Evolutionary conservation across 2,888 invertebrate species (phyloP).

Genomic region (Cancer borealis): DNA sequence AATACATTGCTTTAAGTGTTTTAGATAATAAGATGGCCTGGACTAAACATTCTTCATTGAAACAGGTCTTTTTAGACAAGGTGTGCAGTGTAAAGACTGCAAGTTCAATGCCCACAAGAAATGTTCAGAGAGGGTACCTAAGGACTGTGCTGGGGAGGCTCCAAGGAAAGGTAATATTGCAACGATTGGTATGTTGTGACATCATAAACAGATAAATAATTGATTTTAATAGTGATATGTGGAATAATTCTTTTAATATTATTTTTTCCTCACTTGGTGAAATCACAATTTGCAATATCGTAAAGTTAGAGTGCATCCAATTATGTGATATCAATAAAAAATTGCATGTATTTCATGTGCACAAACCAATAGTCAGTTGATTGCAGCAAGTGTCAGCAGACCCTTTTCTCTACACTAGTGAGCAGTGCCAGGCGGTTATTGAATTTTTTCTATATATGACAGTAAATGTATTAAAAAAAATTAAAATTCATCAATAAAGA

Average conservation of each 20-base stretch:
- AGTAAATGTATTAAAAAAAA: too few relatives aligned
- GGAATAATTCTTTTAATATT: neutral
- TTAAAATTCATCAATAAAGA: too few relatives aligned
- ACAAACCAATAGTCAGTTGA: too few relatives aligned
- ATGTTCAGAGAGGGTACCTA: slow-evolving; percentile 92
- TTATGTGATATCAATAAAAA: neutral
- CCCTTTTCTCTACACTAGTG: too few relatives aligned
- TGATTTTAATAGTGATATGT: neutral
- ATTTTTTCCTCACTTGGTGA: too few relatives aligned
- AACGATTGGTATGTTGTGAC: neutral
- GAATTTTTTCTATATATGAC: too few relatives aligned
- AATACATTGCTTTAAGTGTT: neutral
- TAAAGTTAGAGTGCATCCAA: neutral
- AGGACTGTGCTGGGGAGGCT: slow-evolving; percentile 92
- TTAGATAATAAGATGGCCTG: neutral
- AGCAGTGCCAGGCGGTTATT: too few relatives aligned
- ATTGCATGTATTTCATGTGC: neutral
- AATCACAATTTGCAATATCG: too few relatives aligned
- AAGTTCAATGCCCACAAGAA: slow-evolving; percentile 98
- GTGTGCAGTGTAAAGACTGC: slow-evolving; percentile 97
- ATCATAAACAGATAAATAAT: neutral
- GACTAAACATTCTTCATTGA: neutral
- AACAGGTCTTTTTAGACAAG: slow-evolving; percentile 84
- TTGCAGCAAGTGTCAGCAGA: too few relatives aligned
- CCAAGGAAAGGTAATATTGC: slow-evolving; percentile 81